A percentile compares a stretch with the other conserved stretches of the same genome.
Evolutionary conservation across 2,797 vertebrate genomes (phyloP).

Genomic region (Emydoidea blandingii): DNA sequence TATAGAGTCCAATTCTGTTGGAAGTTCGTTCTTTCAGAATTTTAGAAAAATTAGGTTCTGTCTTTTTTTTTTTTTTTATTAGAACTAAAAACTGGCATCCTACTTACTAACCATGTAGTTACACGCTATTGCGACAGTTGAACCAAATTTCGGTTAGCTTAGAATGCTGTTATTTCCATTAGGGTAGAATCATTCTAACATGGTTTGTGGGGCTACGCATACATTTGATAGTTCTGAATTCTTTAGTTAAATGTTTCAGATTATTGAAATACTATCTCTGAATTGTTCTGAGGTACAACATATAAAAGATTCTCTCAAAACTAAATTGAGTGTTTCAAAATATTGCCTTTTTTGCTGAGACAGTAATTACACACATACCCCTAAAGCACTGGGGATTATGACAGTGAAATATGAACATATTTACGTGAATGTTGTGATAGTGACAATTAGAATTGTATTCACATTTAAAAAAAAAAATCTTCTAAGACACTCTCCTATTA

Average conservation of each 20-base stretch:
- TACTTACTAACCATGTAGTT: background rate
- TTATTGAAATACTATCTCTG: background rate
- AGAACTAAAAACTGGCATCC: background rate
- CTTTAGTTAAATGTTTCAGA: background rate
- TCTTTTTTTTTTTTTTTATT: background rate
- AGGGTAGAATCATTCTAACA: background rate
- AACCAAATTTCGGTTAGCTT: background rate
- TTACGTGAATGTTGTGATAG: background rate
- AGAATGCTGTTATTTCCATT: background rate
- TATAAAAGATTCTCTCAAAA: background rate
- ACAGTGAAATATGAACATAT: background rate
- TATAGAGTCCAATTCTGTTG: background rate
- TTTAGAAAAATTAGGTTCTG: background rate
- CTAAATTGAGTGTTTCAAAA: background rate
- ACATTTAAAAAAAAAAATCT: background rate
- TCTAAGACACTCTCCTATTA: background rate
- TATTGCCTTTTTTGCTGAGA: background rate
- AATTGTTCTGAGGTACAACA: background rate
- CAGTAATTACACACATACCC: background rate
- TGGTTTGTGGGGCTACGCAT: background rate
- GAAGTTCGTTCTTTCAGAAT: background rate
- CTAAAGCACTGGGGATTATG: background rate
- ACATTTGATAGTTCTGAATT: background rate
- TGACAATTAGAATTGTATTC: background rate
- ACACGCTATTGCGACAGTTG: background rate